These are phyloP conservation scores for Herpailurus yagouaroundi DNA, from an alignment of 2,113 vertebrate genomes.

Conservation along the genomic window DNA sequence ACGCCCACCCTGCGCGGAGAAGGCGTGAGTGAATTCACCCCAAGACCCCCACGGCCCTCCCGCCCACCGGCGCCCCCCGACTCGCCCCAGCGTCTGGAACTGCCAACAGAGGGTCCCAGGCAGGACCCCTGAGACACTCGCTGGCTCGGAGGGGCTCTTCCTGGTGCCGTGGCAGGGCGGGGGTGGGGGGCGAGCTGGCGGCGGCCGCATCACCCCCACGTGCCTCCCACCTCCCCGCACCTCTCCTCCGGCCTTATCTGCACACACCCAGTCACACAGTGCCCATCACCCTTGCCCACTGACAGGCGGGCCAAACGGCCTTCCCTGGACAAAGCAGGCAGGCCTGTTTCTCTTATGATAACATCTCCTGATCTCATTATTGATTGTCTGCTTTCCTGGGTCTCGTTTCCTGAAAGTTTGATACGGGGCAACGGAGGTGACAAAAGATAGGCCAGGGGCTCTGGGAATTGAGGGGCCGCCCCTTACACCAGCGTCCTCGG, in stretches of 20 bases:
- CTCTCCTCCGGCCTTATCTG: conserved; percentile 86
- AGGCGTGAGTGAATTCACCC: rapidly evolving
- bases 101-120: background rate
- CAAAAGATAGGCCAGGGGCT: conserved; percentile 85
- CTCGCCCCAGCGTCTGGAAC: background rate
- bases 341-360: conserved; percentile 88
- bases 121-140: background rate
- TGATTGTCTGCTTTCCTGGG: conserved; percentile 87
- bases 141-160: background rate
- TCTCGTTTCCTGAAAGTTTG: conserved; percentile 92
- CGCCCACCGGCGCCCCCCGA: background rate
- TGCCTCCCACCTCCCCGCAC: conserved; percentile 79
- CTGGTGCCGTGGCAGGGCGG: background rate
- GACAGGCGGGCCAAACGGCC: conserved; percentile 85
- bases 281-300: conserved; percentile 83
- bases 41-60: background rate
- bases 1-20: rapidly evolving
- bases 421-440: conserved; percentile 87
- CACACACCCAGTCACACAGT: conserved; percentile 80
- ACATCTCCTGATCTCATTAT: conserved; percentile 91
- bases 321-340: conserved; percentile 87
- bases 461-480: conserved; percentile 84
- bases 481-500: conserved; percentile 81
- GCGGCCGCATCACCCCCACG: conserved; percentile 73
- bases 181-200: conserved; percentile 10